phyloP scores from a whole-genome alignment of 64 coral and sea anemone species.

The Porites lutea region DNA sequence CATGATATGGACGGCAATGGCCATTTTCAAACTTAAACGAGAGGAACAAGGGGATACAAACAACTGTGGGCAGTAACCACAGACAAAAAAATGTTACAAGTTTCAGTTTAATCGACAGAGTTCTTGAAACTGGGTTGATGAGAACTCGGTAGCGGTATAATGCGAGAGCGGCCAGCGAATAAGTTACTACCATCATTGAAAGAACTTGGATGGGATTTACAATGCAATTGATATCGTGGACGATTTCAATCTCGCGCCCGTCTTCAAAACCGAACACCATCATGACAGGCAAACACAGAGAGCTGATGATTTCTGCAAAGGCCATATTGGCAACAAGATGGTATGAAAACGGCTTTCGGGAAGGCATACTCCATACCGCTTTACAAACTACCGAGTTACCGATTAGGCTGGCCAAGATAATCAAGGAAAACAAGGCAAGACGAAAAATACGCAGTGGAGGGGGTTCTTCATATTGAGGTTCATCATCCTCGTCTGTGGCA shows the following conservation, averaged over 20 bases:
- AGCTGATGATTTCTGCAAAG: conserved; percentile 49
- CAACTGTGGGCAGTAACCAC: conserved; percentile 14
- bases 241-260: background rate
- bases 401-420: conserved; percentile 24
- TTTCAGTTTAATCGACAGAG: background rate
- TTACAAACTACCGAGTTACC: conserved; percentile 58
- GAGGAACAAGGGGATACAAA: conserved; percentile 1
- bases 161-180: conserved; percentile 56
- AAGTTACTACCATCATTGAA: conserved; percentile 9
- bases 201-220: background rate
- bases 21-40: background rate
- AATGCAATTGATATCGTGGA: conserved; percentile 31
- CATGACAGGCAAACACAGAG: conserved; percentile 5
- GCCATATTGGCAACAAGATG: conserved; percentile 59
- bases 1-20: background rate
- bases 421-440: background rate
- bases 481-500: background rate
- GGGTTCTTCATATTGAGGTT: conserved; percentile 14
- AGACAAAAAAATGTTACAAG: background rate
- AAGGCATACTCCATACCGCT: conserved; percentile 30
- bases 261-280: background rate
- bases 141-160: conserved; percentile 63
- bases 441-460: background rate
- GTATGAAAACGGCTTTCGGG: conserved; percentile 55
- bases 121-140: background rate